Percentiles rank a stretch among this genome's conserved stretches.
Evolutionary conservation across 2,113 vertebrate species (phyloP).

Genomic region (Limnothrissa miodon): DNA sequence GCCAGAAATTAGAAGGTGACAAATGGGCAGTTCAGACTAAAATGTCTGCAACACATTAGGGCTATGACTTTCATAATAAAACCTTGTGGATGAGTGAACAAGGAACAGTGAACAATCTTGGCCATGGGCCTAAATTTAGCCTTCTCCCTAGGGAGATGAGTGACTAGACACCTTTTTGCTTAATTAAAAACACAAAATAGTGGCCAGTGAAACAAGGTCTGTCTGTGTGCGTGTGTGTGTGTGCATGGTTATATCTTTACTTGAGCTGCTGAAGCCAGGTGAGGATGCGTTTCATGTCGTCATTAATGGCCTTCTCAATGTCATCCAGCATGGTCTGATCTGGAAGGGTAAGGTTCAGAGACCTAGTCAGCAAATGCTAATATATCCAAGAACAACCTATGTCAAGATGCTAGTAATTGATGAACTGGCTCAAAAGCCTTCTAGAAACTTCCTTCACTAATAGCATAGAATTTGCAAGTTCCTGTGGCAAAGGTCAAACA

Average conservation of each 20-base stretch:
- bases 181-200: background rate
- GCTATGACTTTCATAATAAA: background rate
- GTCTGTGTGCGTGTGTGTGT: background rate
- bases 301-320: conserved; percentile 93
- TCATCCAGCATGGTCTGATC: conserved; percentile 92
- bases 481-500: no score
- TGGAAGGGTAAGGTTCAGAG: conserved; percentile 53
- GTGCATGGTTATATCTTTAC: conserved; percentile 61
- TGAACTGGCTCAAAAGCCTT: no score
- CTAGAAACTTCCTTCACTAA: background rate
- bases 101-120: background rate
- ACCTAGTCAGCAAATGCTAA: background rate
- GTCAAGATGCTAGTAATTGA: background rate
- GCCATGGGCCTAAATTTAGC: background rate
- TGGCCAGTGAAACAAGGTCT: background rate
- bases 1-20: background rate
- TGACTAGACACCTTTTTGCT: background rate
- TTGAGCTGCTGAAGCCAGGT: conserved; percentile 95
- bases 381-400: background rate
- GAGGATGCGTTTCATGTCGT: conserved; percentile 93
- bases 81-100: background rate
- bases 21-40: background rate
- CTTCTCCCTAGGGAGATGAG: background rate
- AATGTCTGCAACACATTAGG: background rate
- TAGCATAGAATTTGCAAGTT: background rate